Base-by-base conservation (phyloP, 2,113 vertebrate species). In the Vidua macroura region DNA sequence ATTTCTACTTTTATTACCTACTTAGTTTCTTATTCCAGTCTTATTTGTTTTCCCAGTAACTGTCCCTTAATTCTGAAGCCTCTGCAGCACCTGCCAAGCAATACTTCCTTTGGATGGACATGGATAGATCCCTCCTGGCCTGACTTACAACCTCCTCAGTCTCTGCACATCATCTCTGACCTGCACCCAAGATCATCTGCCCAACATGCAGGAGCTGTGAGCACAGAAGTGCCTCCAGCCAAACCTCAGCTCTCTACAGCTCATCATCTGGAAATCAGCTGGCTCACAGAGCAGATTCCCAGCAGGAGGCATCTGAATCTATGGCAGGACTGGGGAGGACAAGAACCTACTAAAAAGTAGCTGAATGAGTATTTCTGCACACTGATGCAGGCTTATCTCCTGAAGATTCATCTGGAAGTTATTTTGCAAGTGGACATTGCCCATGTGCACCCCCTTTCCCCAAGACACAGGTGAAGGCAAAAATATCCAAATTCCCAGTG, bases 31-130 rank as follows among this genome's bases (percentile, higher is more conserved):
- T 68, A 23, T n/a, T 39, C 15, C 43, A 68, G 4, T n/a, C 28
- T 44, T 22, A 21, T 0, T 37, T 74, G 7, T 22, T 56, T 84
- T 60, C 58, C 33, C 3, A 7, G 18, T 15, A 85, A 64, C 51
- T 3, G 3, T 13, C 31, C n/a, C 25, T 64, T 19, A 12, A 23
- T 77, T 78, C 60, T 69, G 33, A 67, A 78, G 60, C 13, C 49
- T 37, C 52, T 78, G 66, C 35, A 82, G 51, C 12, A 63, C 15
- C 59, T 75, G 31, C 92, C 67, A 51, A 90, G 82, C 44, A 55
- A 17, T 1, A 17, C 3, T 52, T 51, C 59, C n/a, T 74, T 49
- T 0, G 0, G 22, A 67, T 1, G 15, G 56, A 14, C n/a, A 49
- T 1, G 3, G 39, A 52, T 73, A 84, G 68, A 78, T 43, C 23